Conservation (phyloP, 2,888 invertebrate species). For the Diadromus collaris region DNA sequence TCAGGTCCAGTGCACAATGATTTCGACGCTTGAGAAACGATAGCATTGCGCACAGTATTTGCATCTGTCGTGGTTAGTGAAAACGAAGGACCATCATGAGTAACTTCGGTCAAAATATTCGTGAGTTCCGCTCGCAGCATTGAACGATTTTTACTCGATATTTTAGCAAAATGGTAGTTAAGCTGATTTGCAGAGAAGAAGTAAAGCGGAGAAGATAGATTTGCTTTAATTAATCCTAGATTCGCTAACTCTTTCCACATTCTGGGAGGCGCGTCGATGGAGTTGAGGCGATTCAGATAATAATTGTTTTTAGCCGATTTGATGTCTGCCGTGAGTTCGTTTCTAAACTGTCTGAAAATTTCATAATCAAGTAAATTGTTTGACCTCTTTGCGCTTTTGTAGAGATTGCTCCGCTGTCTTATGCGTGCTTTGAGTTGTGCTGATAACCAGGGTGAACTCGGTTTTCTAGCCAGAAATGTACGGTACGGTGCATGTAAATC, state of each 20-base stretch:
- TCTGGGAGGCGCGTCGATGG: not conserved
- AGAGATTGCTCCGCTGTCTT: too few species aligned
- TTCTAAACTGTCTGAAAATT: too few species aligned
- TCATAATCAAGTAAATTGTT: too few species aligned
- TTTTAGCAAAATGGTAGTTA: not conserved
- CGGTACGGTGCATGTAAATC: too few species aligned
- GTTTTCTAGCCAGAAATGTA: too few species aligned
- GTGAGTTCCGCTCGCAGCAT: not conserved
- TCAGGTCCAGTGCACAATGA: too few species aligned
- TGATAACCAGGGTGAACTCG: not conserved
- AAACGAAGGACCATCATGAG: not conserved
- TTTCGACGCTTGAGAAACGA: too few species aligned
- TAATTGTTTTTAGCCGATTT: not conserved
- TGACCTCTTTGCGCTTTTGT: too few species aligned
- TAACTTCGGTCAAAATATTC: not conserved
- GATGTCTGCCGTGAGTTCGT: too few species aligned
- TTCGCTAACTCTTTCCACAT: conserved; percentile 1
- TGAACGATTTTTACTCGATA: not conserved
- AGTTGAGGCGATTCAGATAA: not conserved
- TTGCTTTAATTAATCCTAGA: not conserved
- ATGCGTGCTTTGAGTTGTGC: too few species aligned
- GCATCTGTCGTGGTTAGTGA: too few species aligned
- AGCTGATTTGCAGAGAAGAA: not conserved
- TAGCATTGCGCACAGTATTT: too few species aligned
- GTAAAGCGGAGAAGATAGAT: not conserved